Base-by-base conservation (phyloP, 2,888 invertebrate genomes). In the Cryptus armator region DNA sequence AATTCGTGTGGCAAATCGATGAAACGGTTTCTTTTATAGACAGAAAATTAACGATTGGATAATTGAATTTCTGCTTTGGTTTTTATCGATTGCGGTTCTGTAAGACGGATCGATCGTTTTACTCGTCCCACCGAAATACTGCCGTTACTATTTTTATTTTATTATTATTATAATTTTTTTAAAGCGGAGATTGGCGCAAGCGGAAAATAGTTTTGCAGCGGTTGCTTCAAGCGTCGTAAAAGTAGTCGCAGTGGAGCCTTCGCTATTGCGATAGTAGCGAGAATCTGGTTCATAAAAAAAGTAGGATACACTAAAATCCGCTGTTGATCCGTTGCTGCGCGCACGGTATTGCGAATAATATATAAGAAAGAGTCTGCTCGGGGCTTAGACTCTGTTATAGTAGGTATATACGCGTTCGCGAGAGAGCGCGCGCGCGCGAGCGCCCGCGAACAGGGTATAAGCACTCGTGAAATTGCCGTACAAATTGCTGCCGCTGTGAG, bases 401-500 rank as follows among this genome's bases (percentile, higher is more conserved):
- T 19, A 53, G 19, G 53, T 56, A 59, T n/a, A 16, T 67, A 48
- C 53, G 29, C 48, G 46, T 70, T 46, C 62, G 48, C 19, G 24
- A 12, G 62, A 24, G 24, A 0, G 7, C 37, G 37, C 51, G 48
- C 16, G 75, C 76, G 70, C 85, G 85, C 80, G 75, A 78, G 46
- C 14, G 75, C 76, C 66, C 85, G 85, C 80, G 75, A 78, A 77
- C 74, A 75, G 77, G 83, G 86, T 68, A 87, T 87, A 87, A 87
- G 78, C 70, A 80, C 77, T 88, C 70, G 87, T 82, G 86, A 88
- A 89, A 87, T 89, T 86, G 88, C 87, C 77, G 83, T 87, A 87
- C 88, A 89, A 90, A 89, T 90, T 90, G 87, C 76, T 83, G 51
- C 75, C 14, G 59, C 80, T 64, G 80, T 64, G 85, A 83, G 83